phyloP scores from a whole-genome alignment of 2,113 vertebrate species.

The Crotophaga sulcirostris region DNA sequence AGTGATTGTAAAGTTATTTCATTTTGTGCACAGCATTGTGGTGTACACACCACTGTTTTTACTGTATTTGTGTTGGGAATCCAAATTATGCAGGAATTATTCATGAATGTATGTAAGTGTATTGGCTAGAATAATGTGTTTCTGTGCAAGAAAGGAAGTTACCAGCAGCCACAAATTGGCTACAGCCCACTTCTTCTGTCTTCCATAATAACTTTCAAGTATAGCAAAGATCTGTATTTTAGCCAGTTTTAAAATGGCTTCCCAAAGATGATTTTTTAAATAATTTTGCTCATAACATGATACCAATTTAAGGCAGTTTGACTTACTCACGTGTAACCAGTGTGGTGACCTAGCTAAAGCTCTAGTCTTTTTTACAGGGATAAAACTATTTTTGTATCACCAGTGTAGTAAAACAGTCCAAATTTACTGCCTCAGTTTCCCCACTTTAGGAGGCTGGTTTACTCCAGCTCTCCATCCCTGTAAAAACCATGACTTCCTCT shows the following conservation, averaged over 20 bases:
- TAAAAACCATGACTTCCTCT: background rate
- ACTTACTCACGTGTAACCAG: background rate
- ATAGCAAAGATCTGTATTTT: background rate
- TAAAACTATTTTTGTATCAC: background rate
- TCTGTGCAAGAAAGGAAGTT: background rate
- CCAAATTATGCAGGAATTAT: background rate
- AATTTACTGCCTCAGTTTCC: background rate
- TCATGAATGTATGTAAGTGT: background rate
- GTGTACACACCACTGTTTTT: background rate
- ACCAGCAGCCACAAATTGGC: background rate
- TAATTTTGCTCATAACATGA: fast-evolving
- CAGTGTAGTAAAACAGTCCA: background rate
- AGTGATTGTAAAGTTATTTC: background rate
- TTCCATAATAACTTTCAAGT: background rate
- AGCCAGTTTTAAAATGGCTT: background rate
- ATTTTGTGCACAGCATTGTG: background rate
- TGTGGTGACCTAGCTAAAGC: background rate
- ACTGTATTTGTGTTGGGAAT: background rate
- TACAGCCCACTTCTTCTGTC: background rate
- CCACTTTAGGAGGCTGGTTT: background rate
- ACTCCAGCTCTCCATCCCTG: background rate
- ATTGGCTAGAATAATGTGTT: background rate
- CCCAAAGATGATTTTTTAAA: background rate
- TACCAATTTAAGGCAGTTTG: background rate
- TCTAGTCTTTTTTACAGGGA: background rate